Percentiles rank a stretch among this genome's conserved stretches.
phyloP scores from a whole-genome alignment of 64 coral and sea anemone species.

The Hydrozoanthus tunicans region DNA sequence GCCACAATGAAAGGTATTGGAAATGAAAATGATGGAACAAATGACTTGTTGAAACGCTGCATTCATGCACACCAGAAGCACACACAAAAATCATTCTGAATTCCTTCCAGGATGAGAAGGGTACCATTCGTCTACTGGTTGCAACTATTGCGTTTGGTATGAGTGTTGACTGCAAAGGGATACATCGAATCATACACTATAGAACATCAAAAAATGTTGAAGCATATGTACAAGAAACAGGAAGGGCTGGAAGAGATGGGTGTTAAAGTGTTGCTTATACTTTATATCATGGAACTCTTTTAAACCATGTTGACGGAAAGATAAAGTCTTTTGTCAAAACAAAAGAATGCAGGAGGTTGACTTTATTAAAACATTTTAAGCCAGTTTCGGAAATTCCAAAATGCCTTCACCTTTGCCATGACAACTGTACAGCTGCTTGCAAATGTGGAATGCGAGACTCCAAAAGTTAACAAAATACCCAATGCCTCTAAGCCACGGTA shows the following conservation, averaged over 20 bases:
- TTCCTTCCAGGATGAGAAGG: constrained; percentile 53
- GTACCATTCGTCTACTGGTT: constrained; percentile 50
- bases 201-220: constrained; percentile 67
- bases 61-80: constrained; percentile 49
- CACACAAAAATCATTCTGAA: constrained; percentile 51
- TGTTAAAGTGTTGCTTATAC: constrained; percentile 43
- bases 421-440: constrained; percentile 66
- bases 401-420: constrained; percentile 60
- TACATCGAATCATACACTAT: constrained; percentile 58
- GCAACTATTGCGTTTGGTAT: constrained; percentile 71
- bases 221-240: constrained; percentile 65
- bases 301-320: constrained; percentile 41
- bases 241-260: constrained; percentile 64
- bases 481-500: not conserved
- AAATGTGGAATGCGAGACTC: constrained; percentile 61
- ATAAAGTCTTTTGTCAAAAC: constrained; percentile 48
- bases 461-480: constrained; percentile 4
- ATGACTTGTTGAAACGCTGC: constrained; percentile 42
- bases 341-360: constrained; percentile 46
- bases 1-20: constrained; percentile 62
- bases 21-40: constrained; percentile 41
- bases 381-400: not conserved
- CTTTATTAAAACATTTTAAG: constrained; percentile 54
- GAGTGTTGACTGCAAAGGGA: constrained; percentile 41
- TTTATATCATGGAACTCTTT: constrained; percentile 60